Base-by-base conservation (phyloP, 2,888 invertebrate genomes). In the Cheilosia pagana region DNA sequence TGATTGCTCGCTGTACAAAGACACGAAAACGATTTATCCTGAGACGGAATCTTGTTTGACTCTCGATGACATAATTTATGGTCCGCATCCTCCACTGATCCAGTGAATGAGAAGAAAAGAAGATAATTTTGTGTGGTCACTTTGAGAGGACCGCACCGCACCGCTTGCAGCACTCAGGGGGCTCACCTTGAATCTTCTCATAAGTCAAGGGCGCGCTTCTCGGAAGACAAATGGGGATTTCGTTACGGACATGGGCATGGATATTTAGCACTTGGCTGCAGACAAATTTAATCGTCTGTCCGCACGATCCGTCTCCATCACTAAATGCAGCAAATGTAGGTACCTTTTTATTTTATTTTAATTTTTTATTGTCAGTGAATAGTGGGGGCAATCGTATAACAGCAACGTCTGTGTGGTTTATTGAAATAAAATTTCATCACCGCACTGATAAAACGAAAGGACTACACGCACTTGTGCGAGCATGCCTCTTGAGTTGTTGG, bases 11-110 rank as follows among this genome's bases (percentile, higher is more conserved):
- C 70, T 43, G 45, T 63, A 57, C 67, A 82, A 43, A 59, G 55
- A 55, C 62, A 59, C 19, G 71, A 57, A 67, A 77, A 55, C 72
- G 72, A 78, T 78, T 72, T 72, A 82, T 77, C 67, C 78, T 72
- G 60, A 59, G 72, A 72, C 67, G 23, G 50, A 78, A 82, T 67
- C 60, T 82, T 82, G 82, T 82, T 78, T 71, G 55, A 78, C 60
- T 57, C 60, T 72, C 43, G 78, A 78, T 78, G 78, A 72, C 78
- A 82, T 82, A 82, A 82, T 72, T 82, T 78, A 82, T 60, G 65
- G 65, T 25, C 52, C 35, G 35, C 35, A 52, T 50, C 55, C 31
- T 41, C 45, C 23, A 28, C 12, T 16, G 43, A 7, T 43, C 16
- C 43, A 4, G 16, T 62, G 53, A 60, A 68, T 23, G 28, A 16